Conservation (phyloP, 1,140 invertebrate species). For the Adelges cooleyi region DNA sequence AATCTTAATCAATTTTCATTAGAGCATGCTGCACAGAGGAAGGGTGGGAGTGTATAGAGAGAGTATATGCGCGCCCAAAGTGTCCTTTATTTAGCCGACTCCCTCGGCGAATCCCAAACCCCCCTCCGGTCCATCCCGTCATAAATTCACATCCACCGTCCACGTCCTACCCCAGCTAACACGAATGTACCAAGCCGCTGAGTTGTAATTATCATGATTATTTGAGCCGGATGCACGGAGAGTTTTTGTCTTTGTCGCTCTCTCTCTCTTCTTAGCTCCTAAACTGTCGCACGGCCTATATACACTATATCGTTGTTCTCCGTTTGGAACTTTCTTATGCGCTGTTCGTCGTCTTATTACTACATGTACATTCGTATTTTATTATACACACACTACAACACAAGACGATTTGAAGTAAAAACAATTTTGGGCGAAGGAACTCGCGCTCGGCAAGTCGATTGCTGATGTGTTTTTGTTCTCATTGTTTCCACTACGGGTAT, state of each 20-base stretch:
- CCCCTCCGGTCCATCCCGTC: background rate
- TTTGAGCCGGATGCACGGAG: background rate
- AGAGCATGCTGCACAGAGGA: background rate
- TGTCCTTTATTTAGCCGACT: slow-evolving; percentile 2
- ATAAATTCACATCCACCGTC: background rate
- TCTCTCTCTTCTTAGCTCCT: background rate
- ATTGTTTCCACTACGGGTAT: too few species aligned
- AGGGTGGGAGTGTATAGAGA: background rate
- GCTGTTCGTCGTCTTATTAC: background rate
- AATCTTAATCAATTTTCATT: slow-evolving; percentile 24
- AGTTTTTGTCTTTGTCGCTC: slow-evolving; percentile 1
- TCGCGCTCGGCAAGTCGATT: background rate
- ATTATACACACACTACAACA: slow-evolving; percentile 1
- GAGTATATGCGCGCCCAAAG: background rate
- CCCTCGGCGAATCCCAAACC: background rate
- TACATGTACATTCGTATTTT: background rate
- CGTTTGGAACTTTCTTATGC: slow-evolving; percentile 3
- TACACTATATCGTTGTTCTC: background rate
- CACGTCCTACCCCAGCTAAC: background rate
- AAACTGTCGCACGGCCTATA: background rate
- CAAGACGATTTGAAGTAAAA: background rate
- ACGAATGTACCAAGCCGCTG: background rate
- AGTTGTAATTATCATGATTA: slow-evolving; percentile 21
- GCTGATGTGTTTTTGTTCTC: slow-evolving; percentile 4
- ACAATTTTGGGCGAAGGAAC: background rate